Evolutionary conservation across 2,888 invertebrate genomes (phyloP).

Genomic region (Uropetala carovei): DNA sequence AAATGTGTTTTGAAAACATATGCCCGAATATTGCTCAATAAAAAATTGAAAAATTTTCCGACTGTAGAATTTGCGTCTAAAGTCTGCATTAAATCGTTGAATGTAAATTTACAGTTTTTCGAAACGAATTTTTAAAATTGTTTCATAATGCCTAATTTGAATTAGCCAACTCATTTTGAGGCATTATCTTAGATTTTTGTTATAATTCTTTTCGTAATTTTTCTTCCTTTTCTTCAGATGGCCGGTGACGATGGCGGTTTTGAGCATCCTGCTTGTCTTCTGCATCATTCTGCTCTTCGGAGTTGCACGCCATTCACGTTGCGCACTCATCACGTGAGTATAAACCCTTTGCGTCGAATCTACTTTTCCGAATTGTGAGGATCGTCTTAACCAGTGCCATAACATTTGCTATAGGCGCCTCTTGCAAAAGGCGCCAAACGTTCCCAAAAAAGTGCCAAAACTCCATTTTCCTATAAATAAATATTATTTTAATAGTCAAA

Average conservation of each 20-base stretch:
- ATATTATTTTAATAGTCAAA: too few species aligned
- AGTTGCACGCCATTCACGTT: conserved; percentile 91
- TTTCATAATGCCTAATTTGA: not conserved
- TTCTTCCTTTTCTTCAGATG: conserved; percentile 78
- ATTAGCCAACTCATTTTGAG: not conserved
- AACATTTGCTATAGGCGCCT: too few species aligned
- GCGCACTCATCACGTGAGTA: conserved; percentile 87
- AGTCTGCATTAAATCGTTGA: too few species aligned
- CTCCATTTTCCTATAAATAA: too few species aligned
- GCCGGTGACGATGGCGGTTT: conserved; percentile 92
- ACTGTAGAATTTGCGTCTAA: too few species aligned
- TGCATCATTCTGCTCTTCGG: conserved; percentile 94
- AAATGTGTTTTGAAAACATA: too few species aligned
- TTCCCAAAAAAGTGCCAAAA: too few species aligned
- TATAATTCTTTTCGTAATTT: conserved; percentile 67
- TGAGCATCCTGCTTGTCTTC: conserved; percentile 89
- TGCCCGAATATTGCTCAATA: too few species aligned
- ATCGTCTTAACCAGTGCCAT: too few species aligned
- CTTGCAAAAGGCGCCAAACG: too few species aligned
- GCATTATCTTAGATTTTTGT: not conserved
- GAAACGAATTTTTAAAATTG: not conserved
- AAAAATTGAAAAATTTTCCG: too few species aligned
- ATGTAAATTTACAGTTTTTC: not conserved
- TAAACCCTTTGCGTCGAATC: not conserved
- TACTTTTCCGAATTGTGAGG: too few species aligned